Evolutionary conservation across 2,797 vertebrate genomes (phyloP).

Genomic region (Pipistrellus pipistrellus): DNA sequence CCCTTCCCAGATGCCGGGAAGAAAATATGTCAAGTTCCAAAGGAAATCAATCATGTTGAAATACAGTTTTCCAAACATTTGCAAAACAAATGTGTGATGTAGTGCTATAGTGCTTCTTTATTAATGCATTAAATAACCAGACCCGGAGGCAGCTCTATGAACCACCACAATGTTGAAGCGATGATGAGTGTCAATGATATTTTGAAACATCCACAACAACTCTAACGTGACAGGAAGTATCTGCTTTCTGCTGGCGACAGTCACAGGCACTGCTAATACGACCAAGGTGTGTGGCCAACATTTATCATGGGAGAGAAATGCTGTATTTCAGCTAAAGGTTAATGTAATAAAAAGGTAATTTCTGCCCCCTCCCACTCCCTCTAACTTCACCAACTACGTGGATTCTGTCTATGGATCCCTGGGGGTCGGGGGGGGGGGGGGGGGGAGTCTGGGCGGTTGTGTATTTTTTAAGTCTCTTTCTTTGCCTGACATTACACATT

Average conservation of each 20-base stretch:
- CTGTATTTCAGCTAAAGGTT: background rate
- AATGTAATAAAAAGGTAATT: background rate
- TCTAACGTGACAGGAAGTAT: slow-evolving; percentile 30
- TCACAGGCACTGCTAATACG: background rate
- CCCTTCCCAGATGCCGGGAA: background rate
- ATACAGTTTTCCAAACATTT: slow-evolving; percentile 72
- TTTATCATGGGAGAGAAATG: slow-evolving; percentile 12
- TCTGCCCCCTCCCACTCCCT: background rate
- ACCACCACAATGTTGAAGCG: background rate
- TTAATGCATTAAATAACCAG: background rate
- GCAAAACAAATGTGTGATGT: slow-evolving; percentile 29
- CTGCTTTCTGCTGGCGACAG: slow-evolving; percentile 64
- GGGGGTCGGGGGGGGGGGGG: no score
- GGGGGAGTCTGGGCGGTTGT: background rate
- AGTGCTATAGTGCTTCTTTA: background rate
- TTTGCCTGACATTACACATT: background rate
- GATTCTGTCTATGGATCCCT: background rate
- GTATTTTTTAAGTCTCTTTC: background rate
- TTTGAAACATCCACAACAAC: slow-evolving; percentile 40
- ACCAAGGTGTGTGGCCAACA: background rate
- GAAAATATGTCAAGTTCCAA: slow-evolving; percentile 10
- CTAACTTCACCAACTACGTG: background rate
- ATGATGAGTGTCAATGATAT: slow-evolving; percentile 56
- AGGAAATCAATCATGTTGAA: slow-evolving; percentile 51
- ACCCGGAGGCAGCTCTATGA: background rate